A percentile compares a stretch with the other conserved stretches of the same genome.
Conservation (phyloP, 2,888 invertebrate genomes). For the Cryptocheilus praepositus region DNA sequence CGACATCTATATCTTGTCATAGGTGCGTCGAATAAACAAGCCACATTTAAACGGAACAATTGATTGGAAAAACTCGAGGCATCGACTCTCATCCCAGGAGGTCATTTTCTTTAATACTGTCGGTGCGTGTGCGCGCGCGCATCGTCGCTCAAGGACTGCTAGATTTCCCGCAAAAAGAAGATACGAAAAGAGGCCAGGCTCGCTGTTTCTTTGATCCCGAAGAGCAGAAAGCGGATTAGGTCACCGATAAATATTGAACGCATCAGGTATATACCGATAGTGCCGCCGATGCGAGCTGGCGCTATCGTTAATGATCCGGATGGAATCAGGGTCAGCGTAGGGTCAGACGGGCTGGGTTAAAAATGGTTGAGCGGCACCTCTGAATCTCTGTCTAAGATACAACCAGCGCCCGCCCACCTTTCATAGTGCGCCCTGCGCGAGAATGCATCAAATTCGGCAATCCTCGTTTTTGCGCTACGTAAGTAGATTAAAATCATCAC, state of each 20-base stretch:
- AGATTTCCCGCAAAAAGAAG: too few relatives aligned
- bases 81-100: too few relatives aligned
- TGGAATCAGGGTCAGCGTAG: slow-evolving; percentile 34
- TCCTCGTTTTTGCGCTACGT: too few relatives aligned
- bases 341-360: slow-evolving; percentile 39
- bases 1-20: too few relatives aligned
- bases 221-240: slow-evolving; percentile 37
- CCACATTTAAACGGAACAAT: too few relatives aligned
- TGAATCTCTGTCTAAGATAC: slow-evolving; percentile 42
- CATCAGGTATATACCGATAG: slow-evolving; percentile 13
- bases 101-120: too few relatives aligned
- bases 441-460: too few relatives aligned
- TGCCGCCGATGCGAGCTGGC: slow-evolving; percentile 9
- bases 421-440: background rate
- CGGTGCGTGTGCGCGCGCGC: too few relatives aligned
- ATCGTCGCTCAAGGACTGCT: too few relatives aligned
- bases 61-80: too few relatives aligned
- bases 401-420: slow-evolving; percentile 11
- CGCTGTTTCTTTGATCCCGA: slow-evolving; percentile 32
- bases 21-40: too few relatives aligned
- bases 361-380: slow-evolving; percentile 24
- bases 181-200: background rate
- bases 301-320: slow-evolving; percentile 39
- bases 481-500: too few relatives aligned
- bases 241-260: slow-evolving; percentile 39